A percentile compares a stretch with the other conserved stretches of the same genome.
Evolutionary conservation across 2,113 vertebrate species (phyloP).

Genomic region (Lepisosteus osseus): DNA sequence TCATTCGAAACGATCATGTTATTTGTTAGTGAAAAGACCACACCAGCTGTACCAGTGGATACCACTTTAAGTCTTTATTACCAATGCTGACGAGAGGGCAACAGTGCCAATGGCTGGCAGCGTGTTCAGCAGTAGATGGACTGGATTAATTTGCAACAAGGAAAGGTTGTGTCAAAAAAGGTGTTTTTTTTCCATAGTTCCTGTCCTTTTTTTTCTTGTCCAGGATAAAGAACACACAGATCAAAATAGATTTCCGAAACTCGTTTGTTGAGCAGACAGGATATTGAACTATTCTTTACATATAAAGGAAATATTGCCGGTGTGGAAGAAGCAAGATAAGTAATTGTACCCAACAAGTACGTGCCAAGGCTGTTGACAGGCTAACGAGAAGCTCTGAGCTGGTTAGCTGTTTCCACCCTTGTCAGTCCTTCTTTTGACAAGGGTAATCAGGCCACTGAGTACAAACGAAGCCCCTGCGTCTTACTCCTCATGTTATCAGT

Average conservation of each 20-base stretch:
- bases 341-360: background rate
- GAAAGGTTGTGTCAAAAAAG: too few species aligned
- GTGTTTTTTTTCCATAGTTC: too few species aligned
- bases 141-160: too few species aligned
- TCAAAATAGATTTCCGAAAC: background rate
- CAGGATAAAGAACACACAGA: background rate
- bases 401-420: conserved; percentile 3
- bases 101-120: too few species aligned
- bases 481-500: too few species aligned
- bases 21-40: too few species aligned
- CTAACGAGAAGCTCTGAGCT: background rate
- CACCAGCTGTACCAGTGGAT: too few species aligned
- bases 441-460: background rate
- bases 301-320: background rate
- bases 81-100: too few species aligned
- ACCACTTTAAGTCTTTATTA: too few species aligned
- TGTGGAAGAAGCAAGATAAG: background rate
- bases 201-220: background rate
- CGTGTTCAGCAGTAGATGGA: too few species aligned
- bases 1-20: too few species aligned
- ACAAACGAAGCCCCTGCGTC: background rate
- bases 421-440: background rate
- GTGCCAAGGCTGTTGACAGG: background rate
- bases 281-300: background rate
- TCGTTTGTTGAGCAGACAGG: background rate